phyloP scores from a whole-genome alignment of 2,797 vertebrate species.

The Sylvilagus floridanus region DNA sequence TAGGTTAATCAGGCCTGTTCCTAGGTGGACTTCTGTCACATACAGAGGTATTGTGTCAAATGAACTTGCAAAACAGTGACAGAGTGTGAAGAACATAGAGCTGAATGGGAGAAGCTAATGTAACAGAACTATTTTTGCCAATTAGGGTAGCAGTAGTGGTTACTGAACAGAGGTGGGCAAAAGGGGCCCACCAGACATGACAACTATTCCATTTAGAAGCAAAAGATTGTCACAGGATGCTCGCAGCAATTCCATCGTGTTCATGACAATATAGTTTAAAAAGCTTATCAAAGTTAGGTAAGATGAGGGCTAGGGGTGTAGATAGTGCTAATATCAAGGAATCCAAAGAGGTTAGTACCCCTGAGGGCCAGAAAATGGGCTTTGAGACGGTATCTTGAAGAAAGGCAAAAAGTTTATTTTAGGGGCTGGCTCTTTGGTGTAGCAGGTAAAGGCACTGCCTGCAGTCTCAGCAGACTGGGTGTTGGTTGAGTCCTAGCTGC shows the following conservation, averaged over 20 bases:
- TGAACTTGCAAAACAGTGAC: neutral
- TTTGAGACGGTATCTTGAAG: neutral
- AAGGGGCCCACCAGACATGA: neutral
- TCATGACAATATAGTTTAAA: neutral
- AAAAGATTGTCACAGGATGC: neutral
- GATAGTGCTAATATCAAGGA: neutral
- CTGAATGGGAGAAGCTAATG: neutral
- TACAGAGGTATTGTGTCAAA: neutral
- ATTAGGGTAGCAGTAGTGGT: neutral
- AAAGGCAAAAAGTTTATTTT: neutral
- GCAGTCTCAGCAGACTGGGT: too few species aligned
- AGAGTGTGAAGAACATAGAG: neutral
- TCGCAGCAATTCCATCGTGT: neutral
- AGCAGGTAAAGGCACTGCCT: too few species aligned
- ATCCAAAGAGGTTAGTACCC: neutral
- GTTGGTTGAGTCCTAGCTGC: too few species aligned
- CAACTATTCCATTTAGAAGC: neutral
- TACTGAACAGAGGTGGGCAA: neutral
- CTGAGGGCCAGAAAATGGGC: neutral
- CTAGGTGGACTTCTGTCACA: neutral
- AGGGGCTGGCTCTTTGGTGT: too few species aligned
- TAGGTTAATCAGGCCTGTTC: neutral
- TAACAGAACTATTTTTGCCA: neutral
- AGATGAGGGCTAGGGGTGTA: neutral
- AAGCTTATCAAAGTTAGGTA: neutral